A percentile compares a stretch with the other conserved stretches of the same genome.
These are phyloP conservation scores for Erpobdella octoculata DNA, from an alignment of 2,888 invertebrate species.

Conservation along the genomic window DNA sequence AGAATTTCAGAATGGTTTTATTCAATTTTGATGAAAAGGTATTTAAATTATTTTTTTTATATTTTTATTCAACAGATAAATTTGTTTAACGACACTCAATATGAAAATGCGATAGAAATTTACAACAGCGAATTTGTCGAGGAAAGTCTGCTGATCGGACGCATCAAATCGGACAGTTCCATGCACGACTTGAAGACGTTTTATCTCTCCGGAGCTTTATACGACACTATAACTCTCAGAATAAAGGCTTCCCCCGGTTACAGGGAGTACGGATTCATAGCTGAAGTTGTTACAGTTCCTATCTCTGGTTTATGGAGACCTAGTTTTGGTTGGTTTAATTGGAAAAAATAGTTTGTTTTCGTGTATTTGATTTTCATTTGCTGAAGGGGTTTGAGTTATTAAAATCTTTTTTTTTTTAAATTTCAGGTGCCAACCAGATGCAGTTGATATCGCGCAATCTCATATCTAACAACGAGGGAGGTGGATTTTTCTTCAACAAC, in stretches of 20 bases:
- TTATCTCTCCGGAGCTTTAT: conserved; percentile 28
- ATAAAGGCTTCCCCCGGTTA: conserved; percentile 90
- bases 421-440: conserved; percentile 74
- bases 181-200: conserved; percentile 35
- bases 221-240: conserved; percentile 66
- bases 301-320: conserved; percentile 43
- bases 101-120: conserved; percentile 69
- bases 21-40: neutral
- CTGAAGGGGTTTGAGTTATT: neutral
- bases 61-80: conserved; percentile 38
- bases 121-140: conserved; percentile 86
- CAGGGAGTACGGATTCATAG: conserved; percentile 82
- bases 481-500: conserved; percentile 77
- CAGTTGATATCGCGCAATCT: conserved; percentile 79
- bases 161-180: conserved; percentile 42
- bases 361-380: neutral
- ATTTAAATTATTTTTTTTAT: neutral
- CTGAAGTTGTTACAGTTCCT: conserved; percentile 88
- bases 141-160: conserved; percentile 50
- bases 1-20: neutral
- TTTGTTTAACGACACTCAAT: conserved; percentile 53
- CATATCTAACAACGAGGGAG: conserved; percentile 72
- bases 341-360: no score
- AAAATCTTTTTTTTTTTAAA: neutral
- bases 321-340: conserved; percentile 43